Evolutionary conservation across 2,797 vertebrate species (phyloP), one percentile per base, ranked within the genome.

Genomic region (Knipowitschia caucasica): DNA sequence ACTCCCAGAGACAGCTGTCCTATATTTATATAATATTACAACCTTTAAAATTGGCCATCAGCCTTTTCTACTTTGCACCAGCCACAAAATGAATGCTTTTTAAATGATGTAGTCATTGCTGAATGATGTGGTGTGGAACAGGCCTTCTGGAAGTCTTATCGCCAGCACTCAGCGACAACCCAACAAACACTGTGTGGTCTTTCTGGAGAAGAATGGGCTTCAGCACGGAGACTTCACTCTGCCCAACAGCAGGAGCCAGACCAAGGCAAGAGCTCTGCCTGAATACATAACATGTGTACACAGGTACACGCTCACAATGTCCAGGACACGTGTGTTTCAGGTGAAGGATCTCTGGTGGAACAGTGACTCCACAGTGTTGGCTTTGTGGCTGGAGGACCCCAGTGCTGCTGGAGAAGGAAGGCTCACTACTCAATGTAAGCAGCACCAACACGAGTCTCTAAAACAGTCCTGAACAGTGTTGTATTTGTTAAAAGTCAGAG

Each of bases 181-280:
- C 53, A 97, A 98, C 83, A 95, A 95, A 60, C 89, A 95, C 43
- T 92, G 93, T 11, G 91, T 99, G 67, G 89, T 99, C 55, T 99
- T 99, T 80, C 72, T 99, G 88, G 97, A 99, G 86, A 97, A 94
- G 86, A 99, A 99, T 20, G 97, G 97, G 7, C 93, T 99, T 53
- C 87, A 96, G 73, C 97, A 98, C 5, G 95, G 96, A 58, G 93
- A 97, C 47, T 99, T 99, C 74, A 91, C 91, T 9, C 88, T 99
- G 46, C 94, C 94, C 0, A 92, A 94, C 60, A 64, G 69, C 58
- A 95, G 91, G 67, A 94, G 92, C 52, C 90, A 92, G 33, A 87
- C 89, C 53, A 94, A 93, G 91, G 96, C 92, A 72, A 9, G 81
- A 6, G 12, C 3, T 3, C 0, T 1, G 5, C 3, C 26, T 44